A percentile compares a stretch with the other conserved stretches of the same genome.
Evolutionary conservation across 2,888 invertebrate species (phyloP).

Genomic region (Alviniconcha strummeri): DNA sequence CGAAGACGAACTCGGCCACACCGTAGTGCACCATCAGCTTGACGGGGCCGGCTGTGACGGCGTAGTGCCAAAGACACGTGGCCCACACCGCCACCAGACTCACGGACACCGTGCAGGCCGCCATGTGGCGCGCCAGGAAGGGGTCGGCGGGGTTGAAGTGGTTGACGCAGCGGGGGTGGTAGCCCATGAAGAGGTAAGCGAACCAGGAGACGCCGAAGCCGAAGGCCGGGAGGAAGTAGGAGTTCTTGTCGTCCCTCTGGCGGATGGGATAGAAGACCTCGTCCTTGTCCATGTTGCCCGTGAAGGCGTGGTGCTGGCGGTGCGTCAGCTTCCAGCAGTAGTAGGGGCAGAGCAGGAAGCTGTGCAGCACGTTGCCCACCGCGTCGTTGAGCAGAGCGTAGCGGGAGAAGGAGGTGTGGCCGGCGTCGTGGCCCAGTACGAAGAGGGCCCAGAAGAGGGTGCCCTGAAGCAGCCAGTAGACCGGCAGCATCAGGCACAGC

Average conservation of each 20-base stretch:
- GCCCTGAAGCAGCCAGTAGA: constrained; percentile 67
- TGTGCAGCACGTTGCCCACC: constrained; percentile 63
- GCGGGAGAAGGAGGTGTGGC: constrained; percentile 68
- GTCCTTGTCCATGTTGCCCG: constrained; percentile 70
- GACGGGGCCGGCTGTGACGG: constrained; percentile 47
- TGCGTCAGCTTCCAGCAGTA: constrained; percentile 70
- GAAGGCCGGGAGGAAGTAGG: constrained; percentile 45
- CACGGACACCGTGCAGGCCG: constrained; percentile 55
- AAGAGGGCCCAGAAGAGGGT: constrained; percentile 67
- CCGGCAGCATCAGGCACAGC: constrained; percentile 36
- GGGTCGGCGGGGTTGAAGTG: constrained; percentile 45
- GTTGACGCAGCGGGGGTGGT: constrained; percentile 57
- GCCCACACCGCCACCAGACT: constrained; percentile 49
- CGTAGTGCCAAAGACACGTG: constrained; percentile 48
- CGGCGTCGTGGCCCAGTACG: constrained; percentile 69
- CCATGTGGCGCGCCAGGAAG: constrained; percentile 56
- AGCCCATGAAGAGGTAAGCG: constrained; percentile 65
- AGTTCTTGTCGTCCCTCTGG: constrained; percentile 40
- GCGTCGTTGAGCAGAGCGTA: constrained; percentile 60
- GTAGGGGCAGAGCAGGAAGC: constrained; percentile 65
- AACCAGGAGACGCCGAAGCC: constrained; percentile 65
- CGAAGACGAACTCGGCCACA: constrained; percentile 65
- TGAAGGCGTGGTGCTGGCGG: constrained; percentile 66
- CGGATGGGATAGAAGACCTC: constrained; percentile 69
- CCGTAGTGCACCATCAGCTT: constrained; percentile 58